These are phyloP conservation scores for Himantopus leucocephalus DNA, from an alignment of 2,113 vertebrate species.

Conservation along the genomic window DNA sequence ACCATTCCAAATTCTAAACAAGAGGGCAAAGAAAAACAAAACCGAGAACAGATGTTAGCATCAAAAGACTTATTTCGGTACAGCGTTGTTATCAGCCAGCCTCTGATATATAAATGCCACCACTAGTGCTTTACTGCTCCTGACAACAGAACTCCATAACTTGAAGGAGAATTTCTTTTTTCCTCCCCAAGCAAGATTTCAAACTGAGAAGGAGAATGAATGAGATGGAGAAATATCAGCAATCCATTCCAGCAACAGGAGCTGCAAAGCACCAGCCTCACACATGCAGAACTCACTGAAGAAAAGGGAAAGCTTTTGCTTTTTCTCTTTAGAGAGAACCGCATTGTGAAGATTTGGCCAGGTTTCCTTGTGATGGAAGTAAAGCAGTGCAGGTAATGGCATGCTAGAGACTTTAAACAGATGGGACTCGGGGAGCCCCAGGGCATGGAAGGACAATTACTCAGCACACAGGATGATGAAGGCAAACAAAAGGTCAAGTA, in stretches of 20 bases:
- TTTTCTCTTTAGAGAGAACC: neutral
- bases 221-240: neutral
- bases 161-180: neutral
- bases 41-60: neutral
- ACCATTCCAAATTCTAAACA: constrained; percentile 86
- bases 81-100: neutral
- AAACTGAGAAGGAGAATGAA: neutral
- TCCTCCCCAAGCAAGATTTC: neutral
- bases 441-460: neutral
- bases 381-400: neutral
- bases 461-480: neutral
- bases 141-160: neutral
- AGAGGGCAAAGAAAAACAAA: constrained; percentile 36
- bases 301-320: neutral
- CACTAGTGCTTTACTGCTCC: neutral
- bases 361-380: neutral
- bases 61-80: neutral
- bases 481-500: constrained; percentile 23
- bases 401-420: neutral
- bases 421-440: neutral
- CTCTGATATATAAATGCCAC: neutral
- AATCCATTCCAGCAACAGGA: neutral
- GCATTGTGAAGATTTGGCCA: neutral
- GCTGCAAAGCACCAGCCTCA: neutral
- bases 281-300: neutral